Conservation (phyloP, 2,113 vertebrate species). For the Dicerorhinus sumatrensis region DNA sequence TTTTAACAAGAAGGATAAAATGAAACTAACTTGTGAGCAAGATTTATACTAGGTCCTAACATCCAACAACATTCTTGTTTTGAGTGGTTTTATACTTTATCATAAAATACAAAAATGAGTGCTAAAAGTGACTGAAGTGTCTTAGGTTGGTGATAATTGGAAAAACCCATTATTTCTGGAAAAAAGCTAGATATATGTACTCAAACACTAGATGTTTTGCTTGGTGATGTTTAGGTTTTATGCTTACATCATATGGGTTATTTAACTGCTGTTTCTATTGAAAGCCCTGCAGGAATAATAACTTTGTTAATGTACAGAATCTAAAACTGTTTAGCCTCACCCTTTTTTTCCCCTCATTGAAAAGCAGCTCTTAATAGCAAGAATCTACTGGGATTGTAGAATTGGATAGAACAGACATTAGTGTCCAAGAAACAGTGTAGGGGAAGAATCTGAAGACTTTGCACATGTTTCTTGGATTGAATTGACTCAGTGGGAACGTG, state of each 20-base stretch:
- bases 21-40: not conserved
- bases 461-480: not conserved
- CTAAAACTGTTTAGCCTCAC: not conserved
- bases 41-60: not conserved
- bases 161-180: not conserved
- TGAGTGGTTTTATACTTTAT: not conserved
- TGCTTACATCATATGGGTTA: not conserved
- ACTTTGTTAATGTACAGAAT: not conserved
- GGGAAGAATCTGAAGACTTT: not conserved
- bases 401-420: not conserved
- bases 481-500: not conserved
- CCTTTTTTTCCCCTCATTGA: rapidly evolving
- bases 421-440: not conserved
- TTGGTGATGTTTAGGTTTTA: not conserved
- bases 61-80: not conserved
- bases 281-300: not conserved
- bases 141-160: not conserved
- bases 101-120: not conserved
- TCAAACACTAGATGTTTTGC: not conserved
- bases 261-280: conserved; percentile 3
- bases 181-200: not conserved
- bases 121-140: not conserved
- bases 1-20: not conserved
- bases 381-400: not conserved
- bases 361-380: not conserved